Base-by-base conservation (phyloP, 2,888 invertebrate genomes). In the Lochmaea crataegi region DNA sequence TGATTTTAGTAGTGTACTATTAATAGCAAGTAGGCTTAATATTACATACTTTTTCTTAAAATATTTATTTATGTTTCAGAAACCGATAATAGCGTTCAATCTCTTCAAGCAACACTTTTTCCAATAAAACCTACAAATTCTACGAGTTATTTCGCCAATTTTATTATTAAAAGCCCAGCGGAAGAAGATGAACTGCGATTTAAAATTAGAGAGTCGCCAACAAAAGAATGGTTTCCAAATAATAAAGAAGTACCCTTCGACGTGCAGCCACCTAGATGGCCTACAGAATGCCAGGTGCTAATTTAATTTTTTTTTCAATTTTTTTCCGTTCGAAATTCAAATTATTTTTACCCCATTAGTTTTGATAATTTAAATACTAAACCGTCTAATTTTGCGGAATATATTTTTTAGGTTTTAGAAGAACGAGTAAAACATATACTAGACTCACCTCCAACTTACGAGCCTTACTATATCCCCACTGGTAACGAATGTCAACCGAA, bases 201-300 rank as follows among this genome's bases (percentile, higher is more conserved):
- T 22, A 81, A 77, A 73, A 74, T 80, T 26, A 81, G 75, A 72
- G 82, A 82, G 67, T 60, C 74, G 9, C 32, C 73, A 16, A 76
- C 79, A 10, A 88, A 92, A 78, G 94, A 94, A 83, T 88, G 93
- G 73, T 94, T 93, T 86, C 77, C 82, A 5, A 77, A 82, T 26
- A 81, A 78, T 42, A 83, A 82, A 65, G 86, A 86, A 48, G 79
- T 78, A 26, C 80, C 81, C 71, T 84, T 85, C 71, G 90, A 93
- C 68, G 92, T 92, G 82, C 95, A 95, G 88, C 92, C 94, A 81
- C 92, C 95, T 72, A 89, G 95, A 85, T 96, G 95, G 95, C 96
- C 96, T 22, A 92, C 94, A 60, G 96, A 96, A 89, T 96, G 96
- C 87, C 95, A 96, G 90, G 95, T 95, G 2, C 6, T 18, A 57